phyloP scores from a whole-genome alignment of 2,888 invertebrate species.

The Diplazon laetatorius region DNA sequence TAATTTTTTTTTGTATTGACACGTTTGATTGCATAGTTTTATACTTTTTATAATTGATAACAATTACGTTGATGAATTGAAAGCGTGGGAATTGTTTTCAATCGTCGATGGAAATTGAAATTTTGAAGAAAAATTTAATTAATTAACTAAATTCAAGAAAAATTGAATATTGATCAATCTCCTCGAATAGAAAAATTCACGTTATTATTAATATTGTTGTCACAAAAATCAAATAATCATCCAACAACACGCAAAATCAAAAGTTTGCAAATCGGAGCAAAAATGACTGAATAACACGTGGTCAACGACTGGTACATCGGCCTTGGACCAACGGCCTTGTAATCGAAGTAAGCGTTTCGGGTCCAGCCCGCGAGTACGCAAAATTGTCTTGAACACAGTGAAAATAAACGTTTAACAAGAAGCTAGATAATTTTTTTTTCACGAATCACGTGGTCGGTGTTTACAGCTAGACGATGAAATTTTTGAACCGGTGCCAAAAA shows the following conservation, averaged over 20 bases:
- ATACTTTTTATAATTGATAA: no score
- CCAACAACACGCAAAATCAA: no score
- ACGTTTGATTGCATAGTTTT: no score
- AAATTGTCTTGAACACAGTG: constrained; percentile 13
- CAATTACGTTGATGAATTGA: no score
- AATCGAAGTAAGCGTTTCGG: constrained; percentile 37
- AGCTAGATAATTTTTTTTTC: constrained; percentile 33
- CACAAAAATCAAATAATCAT: no score
- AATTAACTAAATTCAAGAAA: no score
- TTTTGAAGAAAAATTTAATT: no score
- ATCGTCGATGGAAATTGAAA: no score
- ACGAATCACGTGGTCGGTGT: constrained; percentile 54
- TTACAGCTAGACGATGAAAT: constrained; percentile 43
- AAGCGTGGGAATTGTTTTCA: no score
- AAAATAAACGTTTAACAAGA: constrained; percentile 1
- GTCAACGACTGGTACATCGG: neutral
- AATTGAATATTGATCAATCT: no score
- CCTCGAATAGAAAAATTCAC: no score
- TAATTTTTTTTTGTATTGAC: neutral
- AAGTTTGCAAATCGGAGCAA: neutral
- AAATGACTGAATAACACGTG: neutral
- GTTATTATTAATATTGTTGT: no score
- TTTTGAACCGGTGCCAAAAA: constrained; percentile 55
- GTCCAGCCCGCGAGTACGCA: constrained; percentile 3
- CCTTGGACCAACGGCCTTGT: constrained; percentile 5